Base-by-base conservation (phyloP, 2,888 invertebrate species). In the Drosophila mayaguana region DNA sequence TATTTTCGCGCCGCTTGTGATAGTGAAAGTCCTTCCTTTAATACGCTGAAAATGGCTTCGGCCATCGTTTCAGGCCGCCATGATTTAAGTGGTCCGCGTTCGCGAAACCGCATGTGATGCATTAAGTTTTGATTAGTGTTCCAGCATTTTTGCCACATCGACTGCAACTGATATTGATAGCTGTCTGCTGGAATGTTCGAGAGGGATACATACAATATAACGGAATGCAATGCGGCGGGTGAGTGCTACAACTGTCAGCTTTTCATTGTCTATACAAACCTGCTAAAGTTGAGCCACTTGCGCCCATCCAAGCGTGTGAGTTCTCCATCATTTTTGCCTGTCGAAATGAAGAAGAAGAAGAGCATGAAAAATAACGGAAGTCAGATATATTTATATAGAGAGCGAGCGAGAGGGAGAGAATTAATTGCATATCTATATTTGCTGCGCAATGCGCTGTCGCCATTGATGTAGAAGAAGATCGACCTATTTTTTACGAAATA, bases 91-190 rank as follows among this genome's bases (percentile, higher is more conserved):
- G 98, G 98, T 3, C 98, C 98, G 66, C 98, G 95, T 93, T 98
- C 98, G 54, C 98, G 96, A 94, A 98, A 97, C 86, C 97, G 95
- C 91, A 98, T 94, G 92, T 97, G 97, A 94, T 97, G 97, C 83
- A 97, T 97, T 90, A 97, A 94, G 90, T 96, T 96, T 93, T 97
- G 97, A 93, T 97, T 97, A 82, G 97, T 97, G 93, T 97, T 97
- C 97, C 97, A 98, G 93, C 97, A 97, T 93, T 97, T 98, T 93
- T 98, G 97, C 98, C 98, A 98, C 96, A 97, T 97, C 67, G 97
- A 97, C 93, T 98, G 98, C 92, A 98, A 94, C 93, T 98, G 97
- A 93, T 97, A 97, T 93, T 98, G 97, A 95, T 98, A 98, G 94
- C 97, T 97, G 95, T 97, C 97, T 96, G 96, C 91, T 91, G 81